Evolutionary conservation across 2,797 vertebrate genomes (phyloP).

Genomic region (Champsocephalus esox): DNA sequence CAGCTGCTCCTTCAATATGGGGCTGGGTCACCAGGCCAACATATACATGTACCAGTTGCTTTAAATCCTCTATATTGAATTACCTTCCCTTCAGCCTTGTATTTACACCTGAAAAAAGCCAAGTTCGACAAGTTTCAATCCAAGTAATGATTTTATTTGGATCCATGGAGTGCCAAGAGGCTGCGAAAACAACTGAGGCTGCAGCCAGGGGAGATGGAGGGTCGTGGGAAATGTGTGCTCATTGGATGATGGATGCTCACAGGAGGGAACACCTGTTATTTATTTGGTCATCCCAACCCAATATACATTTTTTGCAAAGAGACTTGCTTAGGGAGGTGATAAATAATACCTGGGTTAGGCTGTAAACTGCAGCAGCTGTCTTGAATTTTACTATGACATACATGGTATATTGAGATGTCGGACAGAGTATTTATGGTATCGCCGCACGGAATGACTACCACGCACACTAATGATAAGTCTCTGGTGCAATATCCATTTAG

Average conservation of each 20-base stretch:
- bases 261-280: slow-evolving; percentile 36
- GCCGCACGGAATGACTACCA: slow-evolving; percentile 41
- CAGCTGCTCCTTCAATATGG: slow-evolving; percentile 35
- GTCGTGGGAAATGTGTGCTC: slow-evolving; percentile 55
- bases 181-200: slow-evolving; percentile 47
- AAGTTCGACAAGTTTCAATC: slow-evolving; percentile 50
- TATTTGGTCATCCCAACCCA: slow-evolving; percentile 37
- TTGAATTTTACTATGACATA: slow-evolving; percentile 56
- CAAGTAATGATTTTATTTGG: slow-evolving; percentile 71
- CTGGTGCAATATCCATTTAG: slow-evolving; percentile 67
- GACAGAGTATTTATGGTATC: slow-evolving; percentile 55
- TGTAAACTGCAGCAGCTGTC: slow-evolving; percentile 38
- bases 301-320: slow-evolving; percentile 49
- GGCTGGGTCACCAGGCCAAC: slow-evolving; percentile 38
- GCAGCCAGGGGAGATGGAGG: slow-evolving; percentile 35
- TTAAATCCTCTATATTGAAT: slow-evolving; percentile 74
- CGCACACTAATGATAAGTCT: slow-evolving; percentile 52
- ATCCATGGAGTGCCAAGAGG: slow-evolving; percentile 52
- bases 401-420: slow-evolving; percentile 59
- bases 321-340: slow-evolving; percentile 55
- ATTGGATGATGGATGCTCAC: slow-evolving; percentile 40
- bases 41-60: slow-evolving; percentile 45
- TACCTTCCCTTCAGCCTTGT: slow-evolving; percentile 59
- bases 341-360: slow-evolving; percentile 49
- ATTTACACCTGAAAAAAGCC: slow-evolving; percentile 67